Conservation (phyloP, 1,140 invertebrate species). For the Mya arenaria region DNA sequence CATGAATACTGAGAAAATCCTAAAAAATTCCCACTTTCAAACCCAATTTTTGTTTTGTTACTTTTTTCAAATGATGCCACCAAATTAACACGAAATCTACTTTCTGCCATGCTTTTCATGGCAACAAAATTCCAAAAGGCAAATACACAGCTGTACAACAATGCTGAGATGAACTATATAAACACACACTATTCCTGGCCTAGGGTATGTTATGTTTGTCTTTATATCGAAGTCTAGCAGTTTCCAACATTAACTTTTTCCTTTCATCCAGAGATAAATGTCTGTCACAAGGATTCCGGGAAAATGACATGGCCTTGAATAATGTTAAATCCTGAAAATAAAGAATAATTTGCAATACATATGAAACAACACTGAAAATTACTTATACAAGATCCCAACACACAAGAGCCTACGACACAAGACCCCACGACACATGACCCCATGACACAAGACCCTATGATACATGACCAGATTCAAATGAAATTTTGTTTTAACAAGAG, state of each 20-base stretch:
- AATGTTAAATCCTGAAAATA: slow-evolving; percentile 28
- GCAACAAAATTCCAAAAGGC: too few species aligned
- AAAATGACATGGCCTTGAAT: slow-evolving; percentile 44
- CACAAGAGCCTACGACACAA: not conserved
- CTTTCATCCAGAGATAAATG: slow-evolving; percentile 49
- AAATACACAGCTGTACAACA: too few species aligned
- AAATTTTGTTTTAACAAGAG: not conserved
- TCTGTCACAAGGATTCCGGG: slow-evolving; percentile 30
- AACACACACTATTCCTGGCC: too few species aligned
- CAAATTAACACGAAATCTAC: too few species aligned
- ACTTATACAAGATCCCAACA: not conserved
- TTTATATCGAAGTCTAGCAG: slow-evolving; percentile 41
- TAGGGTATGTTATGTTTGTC: slow-evolving; percentile 31
- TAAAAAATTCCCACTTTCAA: too few species aligned
- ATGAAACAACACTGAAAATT: not conserved
- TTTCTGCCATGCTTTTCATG: too few species aligned
- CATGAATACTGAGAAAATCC: too few species aligned
- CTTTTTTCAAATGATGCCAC: too few species aligned
- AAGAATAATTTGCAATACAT: not conserved
- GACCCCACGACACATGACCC: not conserved
- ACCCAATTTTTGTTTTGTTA: too few species aligned
- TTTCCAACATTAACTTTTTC: slow-evolving; percentile 37
- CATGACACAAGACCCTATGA: not conserved
- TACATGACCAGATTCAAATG: not conserved
- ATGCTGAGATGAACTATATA: too few species aligned